Evolutionary conservation across 2,113 vertebrate genomes (phyloP).

Genomic region (Paramisgurnus dabryanus): DNA sequence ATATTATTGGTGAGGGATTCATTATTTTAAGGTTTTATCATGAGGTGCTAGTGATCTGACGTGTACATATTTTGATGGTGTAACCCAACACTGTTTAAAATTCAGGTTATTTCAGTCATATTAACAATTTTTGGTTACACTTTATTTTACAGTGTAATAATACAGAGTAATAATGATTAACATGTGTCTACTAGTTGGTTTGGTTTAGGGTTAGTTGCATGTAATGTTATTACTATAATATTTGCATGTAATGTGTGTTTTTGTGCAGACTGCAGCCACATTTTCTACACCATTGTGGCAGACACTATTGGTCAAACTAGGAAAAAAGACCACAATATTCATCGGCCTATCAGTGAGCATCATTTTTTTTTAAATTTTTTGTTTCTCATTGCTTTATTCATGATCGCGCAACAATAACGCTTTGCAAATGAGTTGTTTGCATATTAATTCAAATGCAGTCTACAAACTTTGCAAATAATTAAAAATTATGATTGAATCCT

Average conservation of each 20-base stretch:
- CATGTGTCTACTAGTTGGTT: no score
- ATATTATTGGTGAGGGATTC: slow-evolving; percentile 65
- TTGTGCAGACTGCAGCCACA: slow-evolving; percentile 60
- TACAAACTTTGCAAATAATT: not conserved
- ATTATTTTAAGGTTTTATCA: not conserved
- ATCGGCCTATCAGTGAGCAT: slow-evolving; percentile 66
- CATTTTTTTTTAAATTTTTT: not conserved
- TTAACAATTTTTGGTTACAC: not conserved
- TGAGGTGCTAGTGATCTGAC: not conserved
- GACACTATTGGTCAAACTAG: slow-evolving; percentile 61
- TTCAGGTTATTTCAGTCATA: no score
- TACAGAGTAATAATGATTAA: no score
- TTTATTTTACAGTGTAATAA: not conserved
- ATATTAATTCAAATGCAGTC: not conserved
- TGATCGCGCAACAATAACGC: no score
- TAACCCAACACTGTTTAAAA: no score
- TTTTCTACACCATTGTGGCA: slow-evolving; percentile 70
- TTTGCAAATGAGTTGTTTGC: no score
- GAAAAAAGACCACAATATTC: slow-evolving; percentile 67
- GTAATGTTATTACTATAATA: no score
- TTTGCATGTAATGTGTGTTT: not conserved
- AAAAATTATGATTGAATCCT: not conserved
- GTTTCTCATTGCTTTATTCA: no score
- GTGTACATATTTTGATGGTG: not conserved
- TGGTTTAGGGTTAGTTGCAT: no score